A percentile compares a stretch with the other conserved stretches of the same genome.
Conservation (phyloP, 2,888 invertebrate genomes). For the Drosophila pullipes region DNA sequence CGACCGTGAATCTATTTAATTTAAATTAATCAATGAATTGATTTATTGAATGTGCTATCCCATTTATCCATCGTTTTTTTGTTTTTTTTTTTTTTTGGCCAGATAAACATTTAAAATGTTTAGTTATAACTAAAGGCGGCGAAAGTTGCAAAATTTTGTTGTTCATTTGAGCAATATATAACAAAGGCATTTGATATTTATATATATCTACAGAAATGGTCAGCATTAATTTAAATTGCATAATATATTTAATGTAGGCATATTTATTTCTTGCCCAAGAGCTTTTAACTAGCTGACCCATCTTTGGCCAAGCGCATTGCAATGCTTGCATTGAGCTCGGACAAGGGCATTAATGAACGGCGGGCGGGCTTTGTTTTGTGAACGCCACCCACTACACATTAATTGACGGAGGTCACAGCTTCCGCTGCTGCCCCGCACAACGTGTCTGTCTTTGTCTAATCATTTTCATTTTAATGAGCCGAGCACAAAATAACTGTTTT, state of each 20-base stretch:
- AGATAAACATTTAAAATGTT: neutral
- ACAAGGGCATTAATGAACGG: constrained; percentile 17
- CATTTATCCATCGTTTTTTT: neutral
- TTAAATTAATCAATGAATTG: constrained; percentile 12
- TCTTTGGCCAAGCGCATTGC: neutral
- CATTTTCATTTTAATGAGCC: constrained; percentile 35
- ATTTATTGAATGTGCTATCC: neutral
- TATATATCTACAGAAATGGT: neutral
- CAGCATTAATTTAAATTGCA: neutral
- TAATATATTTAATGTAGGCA: neutral
- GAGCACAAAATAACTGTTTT: constrained; percentile 6
- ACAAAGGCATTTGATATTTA: neutral
- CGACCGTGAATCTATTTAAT: constrained; percentile 21
- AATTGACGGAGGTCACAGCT: constrained; percentile 39
- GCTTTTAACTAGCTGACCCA: neutral
- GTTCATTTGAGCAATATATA: neutral
- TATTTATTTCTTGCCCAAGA: constrained; percentile 5
- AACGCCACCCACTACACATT: constrained; percentile 27
- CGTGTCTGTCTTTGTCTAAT: constrained; percentile 35
- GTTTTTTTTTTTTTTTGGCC: neutral
- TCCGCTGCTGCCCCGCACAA: constrained; percentile 29
- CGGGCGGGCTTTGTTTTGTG: neutral
- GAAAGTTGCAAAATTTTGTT: neutral
- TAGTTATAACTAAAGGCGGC: neutral
- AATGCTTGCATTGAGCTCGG: neutral